Evolutionary conservation across 2,797 vertebrate genomes (phyloP), one percentile per base, ranked within the genome.

Genomic region (Pseudotriccus pelzelni): DNA sequence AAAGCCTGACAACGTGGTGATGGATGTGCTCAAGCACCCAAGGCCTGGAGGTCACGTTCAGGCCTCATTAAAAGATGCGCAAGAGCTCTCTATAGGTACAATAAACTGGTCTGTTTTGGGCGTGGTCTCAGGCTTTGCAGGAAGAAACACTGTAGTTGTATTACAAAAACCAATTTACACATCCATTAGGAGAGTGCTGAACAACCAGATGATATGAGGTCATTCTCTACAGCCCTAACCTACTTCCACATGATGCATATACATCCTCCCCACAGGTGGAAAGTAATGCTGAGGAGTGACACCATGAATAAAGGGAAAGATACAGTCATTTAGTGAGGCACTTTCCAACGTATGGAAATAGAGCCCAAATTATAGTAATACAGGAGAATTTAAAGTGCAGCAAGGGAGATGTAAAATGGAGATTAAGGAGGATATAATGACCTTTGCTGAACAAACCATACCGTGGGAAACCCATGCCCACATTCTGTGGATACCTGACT

Each of bases 341-440:
- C 93, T 87, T 93, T 87, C 72, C 94, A 87, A 95, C 94, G 89
- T 68, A 93, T 46, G 77, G 84, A 94, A 95, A 92, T 72, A 46
- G 39, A 73, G 75, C 56, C 69, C 66, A 83, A 95, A 95, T 86
- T 93, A 79, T 67, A 49, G 59, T 86, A 95, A 90, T 97, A 96
- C 80, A 96, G 94, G 94, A 97, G 74, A 97, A 90, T 95, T 78
- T 96, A 91, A 96, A 95, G 66, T 86, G 68, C 73, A 84, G 94
- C 95, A 93, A 94, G 83, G 87, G 87, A 97, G 95, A 95, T 93
- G 89, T 87, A 96, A 96, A 97, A 96, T 68, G 49, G 64, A 91
- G 92, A 96, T 96, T 91, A 93, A 88, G 70, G 66, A 73, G 69
- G 55, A 27, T 85, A 78, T 93, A 91, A 97, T 88, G 75, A 87